A percentile compares a stretch with the other conserved stretches of the same genome.
Evolutionary conservation across 35 echinoderm and acorn worm species (phyloP).

Genomic region (Holothuria glaberrima): DNA sequence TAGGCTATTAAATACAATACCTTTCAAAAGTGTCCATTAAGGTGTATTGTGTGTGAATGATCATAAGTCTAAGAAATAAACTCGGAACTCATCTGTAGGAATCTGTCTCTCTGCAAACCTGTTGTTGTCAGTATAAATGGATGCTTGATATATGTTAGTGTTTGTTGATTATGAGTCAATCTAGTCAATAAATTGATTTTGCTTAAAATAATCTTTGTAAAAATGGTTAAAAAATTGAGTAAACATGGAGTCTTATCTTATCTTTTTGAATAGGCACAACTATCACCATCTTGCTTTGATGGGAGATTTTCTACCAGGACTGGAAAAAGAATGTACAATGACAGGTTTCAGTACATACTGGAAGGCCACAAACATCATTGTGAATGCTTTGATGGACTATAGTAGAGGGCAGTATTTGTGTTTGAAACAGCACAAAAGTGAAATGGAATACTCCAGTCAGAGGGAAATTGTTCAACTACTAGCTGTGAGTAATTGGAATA

Average conservation of each 20-base stretch:
- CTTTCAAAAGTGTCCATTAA: background rate
- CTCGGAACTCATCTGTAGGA: no score
- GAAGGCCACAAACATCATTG: background rate
- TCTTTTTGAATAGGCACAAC: background rate
- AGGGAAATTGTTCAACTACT: background rate
- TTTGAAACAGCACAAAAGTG: background rate
- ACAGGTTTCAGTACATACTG: background rate
- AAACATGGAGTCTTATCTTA: background rate
- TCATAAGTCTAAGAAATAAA: background rate
- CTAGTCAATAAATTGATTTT: background rate
- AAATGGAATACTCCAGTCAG: background rate
- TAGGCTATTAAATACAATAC: background rate
- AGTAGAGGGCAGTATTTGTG: background rate
- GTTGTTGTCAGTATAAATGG: no score
- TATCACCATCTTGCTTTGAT: background rate
- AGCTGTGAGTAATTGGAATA: background rate
- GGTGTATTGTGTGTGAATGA: background rate
- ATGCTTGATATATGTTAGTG: no score
- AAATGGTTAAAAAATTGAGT: background rate
- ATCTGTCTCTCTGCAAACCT: background rate
- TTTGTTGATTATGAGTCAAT: background rate
- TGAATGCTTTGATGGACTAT: conserved; percentile 1
- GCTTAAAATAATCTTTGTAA: background rate
- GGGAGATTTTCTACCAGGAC: background rate
- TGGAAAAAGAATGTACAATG: background rate